Evolutionary conservation across 2,113 vertebrate genomes (phyloP), one percentile per base, ranked within the genome.

Genomic region (Rhinopomastus cyanomelas): DNA sequence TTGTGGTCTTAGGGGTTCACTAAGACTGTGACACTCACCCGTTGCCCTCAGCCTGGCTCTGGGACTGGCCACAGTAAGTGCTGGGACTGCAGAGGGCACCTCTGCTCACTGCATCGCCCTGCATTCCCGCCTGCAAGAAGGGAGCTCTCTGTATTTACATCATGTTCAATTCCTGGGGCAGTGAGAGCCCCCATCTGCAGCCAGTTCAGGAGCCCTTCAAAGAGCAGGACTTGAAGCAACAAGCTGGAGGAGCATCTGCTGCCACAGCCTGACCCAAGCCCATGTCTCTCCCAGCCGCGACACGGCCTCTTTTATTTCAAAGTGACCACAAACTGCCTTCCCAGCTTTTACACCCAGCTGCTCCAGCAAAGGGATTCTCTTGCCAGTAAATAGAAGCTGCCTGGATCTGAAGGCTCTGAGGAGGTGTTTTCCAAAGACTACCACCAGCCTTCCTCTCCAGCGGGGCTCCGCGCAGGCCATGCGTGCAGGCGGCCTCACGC

Each of bases 321-420:
- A 48, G 72, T 36, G 65, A 86, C 73, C 83, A 74, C 83, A 78
- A 88, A 90, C 60, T 52, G 80, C 65, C 52, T 81, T 66, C 87
- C 79, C 56, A 71, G 72, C 46, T 39, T 52, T 80, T 39, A 59
- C 32, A 68, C 18, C 69, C 48, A 22, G 27, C 36, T 42, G 44
- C n/a, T 27, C 61, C 2, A 3, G 55, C 60, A 62, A 87, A 11
- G 21, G 37, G 37, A 15, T 62, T 86, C 59, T 66, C 44, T 75
- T 89, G 22, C 53, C 65, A n/a, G 30, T 61, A 5, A 20, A 55
- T 46, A 42, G 46, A 18, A 48, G 46, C 46, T 48, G 20, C 46
- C 39, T 42, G 20, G 46, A 48, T 18, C 46, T 48, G 46, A 48
- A 48, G 46, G 46, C 39, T 48, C 17, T 48, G 46, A 48, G 4